These are phyloP conservation scores for Luscinia megarhynchos DNA, from an alignment of 2,797 vertebrate genomes.

Conservation along the genomic window DNA sequence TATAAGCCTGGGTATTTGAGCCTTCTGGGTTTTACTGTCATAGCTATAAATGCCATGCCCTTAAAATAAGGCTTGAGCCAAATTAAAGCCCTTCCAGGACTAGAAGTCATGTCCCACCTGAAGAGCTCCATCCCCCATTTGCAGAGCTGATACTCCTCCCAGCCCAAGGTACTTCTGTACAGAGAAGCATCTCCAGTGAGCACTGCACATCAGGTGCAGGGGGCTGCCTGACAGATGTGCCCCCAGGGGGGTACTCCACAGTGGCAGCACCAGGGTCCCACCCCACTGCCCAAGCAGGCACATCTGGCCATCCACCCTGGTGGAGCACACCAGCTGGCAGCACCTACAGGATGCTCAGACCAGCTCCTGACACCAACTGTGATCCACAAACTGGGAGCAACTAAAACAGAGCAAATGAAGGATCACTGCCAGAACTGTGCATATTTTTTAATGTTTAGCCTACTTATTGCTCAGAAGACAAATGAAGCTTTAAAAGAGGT, in stretches of 20 bases:
- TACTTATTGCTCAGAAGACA: background rate
- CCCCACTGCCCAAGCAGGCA: rapidly evolving
- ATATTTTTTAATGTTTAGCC: background rate
- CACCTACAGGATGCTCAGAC: background rate
- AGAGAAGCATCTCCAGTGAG: background rate
- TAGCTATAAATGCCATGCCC: background rate
- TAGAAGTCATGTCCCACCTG: background rate
- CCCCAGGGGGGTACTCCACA: rapidly evolving
- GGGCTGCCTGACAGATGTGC: background rate
- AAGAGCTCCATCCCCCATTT: rapidly evolving
- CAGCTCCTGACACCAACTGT: background rate
- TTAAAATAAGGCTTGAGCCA: background rate
- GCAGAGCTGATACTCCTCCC: background rate
- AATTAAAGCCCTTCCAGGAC: background rate
- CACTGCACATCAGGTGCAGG: background rate
- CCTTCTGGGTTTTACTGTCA: background rate
- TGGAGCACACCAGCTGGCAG: background rate
- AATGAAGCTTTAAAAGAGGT: background rate
- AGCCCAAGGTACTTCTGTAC: background rate
- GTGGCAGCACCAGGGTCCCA: background rate
- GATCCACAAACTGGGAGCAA: background rate
- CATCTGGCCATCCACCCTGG: background rate
- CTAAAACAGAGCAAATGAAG: background rate
- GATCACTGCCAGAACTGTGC: background rate
- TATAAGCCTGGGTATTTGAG: background rate